These are phyloP conservation scores for Agrypnus murinus DNA, from an alignment of 2,888 invertebrate species.

Conservation along the genomic window DNA sequence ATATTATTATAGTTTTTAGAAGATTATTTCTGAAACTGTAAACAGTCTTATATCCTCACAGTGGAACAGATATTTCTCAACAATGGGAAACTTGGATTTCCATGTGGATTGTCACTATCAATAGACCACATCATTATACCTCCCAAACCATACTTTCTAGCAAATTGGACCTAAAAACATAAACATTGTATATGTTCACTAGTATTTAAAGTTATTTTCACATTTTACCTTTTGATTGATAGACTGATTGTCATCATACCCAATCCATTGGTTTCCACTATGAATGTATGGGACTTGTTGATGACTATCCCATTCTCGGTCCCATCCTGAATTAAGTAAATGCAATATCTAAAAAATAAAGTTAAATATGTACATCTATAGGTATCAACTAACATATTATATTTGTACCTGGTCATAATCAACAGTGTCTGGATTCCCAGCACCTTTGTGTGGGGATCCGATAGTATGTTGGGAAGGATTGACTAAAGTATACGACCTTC, in stretches of 20 bases:
- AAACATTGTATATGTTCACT: neutral
- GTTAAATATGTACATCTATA: neutral
- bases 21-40: no score
- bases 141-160: constrained; percentile 66
- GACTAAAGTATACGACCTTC: constrained; percentile 48
- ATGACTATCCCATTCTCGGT: constrained; percentile 6
- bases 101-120: constrained; percentile 68
- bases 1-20: no score
- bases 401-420: constrained; percentile 13
- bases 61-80: neutral
- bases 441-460: constrained; percentile 46
- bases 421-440: constrained; percentile 36
- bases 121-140: constrained; percentile 75
- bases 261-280: constrained; percentile 29
- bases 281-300: constrained; percentile 32
- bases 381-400: neutral
- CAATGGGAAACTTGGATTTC: neutral
- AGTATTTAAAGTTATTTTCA: neutral
- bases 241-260: constrained; percentile 22
- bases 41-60: no score
- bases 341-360: constrained; percentile 7
- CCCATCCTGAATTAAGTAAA: constrained; percentile 16
- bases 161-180: constrained; percentile 65
- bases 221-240: neutral
- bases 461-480: constrained; percentile 34